phyloP scores from a whole-genome alignment of 2,113 vertebrate genomes.

The Gopherus flavomarginatus region DNA sequence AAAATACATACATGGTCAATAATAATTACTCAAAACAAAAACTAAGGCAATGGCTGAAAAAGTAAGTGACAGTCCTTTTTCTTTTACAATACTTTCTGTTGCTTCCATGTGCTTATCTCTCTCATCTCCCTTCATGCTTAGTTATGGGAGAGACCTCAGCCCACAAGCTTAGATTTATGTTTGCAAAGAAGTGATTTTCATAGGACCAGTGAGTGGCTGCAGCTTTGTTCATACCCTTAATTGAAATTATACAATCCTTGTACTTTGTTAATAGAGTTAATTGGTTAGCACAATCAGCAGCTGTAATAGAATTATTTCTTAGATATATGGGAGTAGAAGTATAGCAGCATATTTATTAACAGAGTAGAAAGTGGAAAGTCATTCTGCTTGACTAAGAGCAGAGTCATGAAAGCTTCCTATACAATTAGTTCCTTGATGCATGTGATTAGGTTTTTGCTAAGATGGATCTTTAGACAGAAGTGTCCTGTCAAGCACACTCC shows the following conservation, averaged over 20 bases:
- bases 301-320: slow-evolving; percentile 2
- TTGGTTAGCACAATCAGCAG: slow-evolving; percentile 19
- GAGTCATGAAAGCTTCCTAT: background rate
- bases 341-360: background rate
- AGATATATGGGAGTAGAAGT: background rate
- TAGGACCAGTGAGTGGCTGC: background rate
- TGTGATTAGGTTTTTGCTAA: background rate
- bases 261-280: slow-evolving; percentile 41
- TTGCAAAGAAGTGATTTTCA: slow-evolving; percentile 2
- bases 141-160: background rate
- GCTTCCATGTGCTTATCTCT: background rate
- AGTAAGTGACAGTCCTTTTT: background rate
- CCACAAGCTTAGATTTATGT: background rate
- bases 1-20: background rate
- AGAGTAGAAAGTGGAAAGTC: background rate
- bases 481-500: background rate
- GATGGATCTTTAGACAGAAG: background rate
- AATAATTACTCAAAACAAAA: background rate
- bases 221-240: slow-evolving; percentile 37
- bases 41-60: background rate
- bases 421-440: background rate
- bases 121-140: background rate
- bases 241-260: slow-evolving; percentile 23
- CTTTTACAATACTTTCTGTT: background rate
- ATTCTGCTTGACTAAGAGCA: background rate